phyloP scores from a whole-genome alignment of 2,113 vertebrate species.

The Stercorarius parasiticus region DNA sequence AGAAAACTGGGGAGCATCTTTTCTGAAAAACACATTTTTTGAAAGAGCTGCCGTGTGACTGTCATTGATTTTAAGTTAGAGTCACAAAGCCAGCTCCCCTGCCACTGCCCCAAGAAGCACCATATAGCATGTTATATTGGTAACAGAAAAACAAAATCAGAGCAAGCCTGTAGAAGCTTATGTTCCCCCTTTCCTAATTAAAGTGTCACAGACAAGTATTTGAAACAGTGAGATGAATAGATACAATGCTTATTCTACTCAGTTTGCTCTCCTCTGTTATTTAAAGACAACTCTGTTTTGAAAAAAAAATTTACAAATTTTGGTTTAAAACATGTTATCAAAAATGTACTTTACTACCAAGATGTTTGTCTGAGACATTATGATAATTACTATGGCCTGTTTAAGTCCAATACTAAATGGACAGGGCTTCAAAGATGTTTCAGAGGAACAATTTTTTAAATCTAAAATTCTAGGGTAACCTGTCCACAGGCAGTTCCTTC shows the following conservation, averaged over 20 bases:
- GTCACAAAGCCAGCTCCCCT: neutral
- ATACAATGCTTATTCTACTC: neutral
- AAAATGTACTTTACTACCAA: neutral
- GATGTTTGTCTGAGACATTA: neutral
- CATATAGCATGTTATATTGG: neutral
- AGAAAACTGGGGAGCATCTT: neutral
- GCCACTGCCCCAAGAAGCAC: rapidly evolving
- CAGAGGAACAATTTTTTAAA: neutral
- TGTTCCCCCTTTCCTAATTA: neutral
- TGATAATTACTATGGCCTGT: neutral
- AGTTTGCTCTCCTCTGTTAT: neutral
- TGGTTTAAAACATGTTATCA: neutral
- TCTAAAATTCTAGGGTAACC: neutral
- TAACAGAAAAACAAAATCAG: neutral
- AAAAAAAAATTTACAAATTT: neutral
- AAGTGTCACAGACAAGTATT: neutral
- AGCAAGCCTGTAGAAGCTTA: neutral
- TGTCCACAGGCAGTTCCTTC: neutral
- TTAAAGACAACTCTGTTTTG: neutral
- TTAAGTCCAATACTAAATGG: neutral
- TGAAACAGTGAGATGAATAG: neutral
- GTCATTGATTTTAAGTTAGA: neutral
- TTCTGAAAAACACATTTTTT: neutral
- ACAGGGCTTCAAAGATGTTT: neutral
- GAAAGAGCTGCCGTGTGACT: neutral